Evolutionary conservation across 92 coral and sea anemone genomes (phyloP), one percentile per base, ranked within the genome.

Genomic region (Diadumene lineata): DNA sequence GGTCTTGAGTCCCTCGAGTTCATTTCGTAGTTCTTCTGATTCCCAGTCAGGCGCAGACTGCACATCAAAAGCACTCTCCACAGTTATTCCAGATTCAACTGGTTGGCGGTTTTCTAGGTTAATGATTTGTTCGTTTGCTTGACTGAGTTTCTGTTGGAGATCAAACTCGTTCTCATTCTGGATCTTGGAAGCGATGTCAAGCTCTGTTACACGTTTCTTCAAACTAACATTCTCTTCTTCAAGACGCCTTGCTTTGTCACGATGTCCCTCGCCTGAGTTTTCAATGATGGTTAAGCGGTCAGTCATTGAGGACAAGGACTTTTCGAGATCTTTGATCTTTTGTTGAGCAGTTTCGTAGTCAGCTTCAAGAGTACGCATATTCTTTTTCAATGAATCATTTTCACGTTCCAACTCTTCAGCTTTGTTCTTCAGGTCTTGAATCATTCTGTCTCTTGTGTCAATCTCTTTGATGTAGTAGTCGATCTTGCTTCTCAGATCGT

Each of bases 281-380:
- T 96, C 99, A 30, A 96, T 87, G 56, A 91, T 74, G 15, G 84
- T 74, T 17, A 81, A 81, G 43, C 88, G 83, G 56, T 92, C 97
- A 19, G 88, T 96, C 56, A 91, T 75, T 19, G 97, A 87, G 3
- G 81, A 65, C 62, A 85, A 81, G 1, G 85, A 76, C 46, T 86
- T 92, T 64, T 96, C 99, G 43, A 87, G 73, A 60, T 89, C 89
- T 31, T 84, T 84, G 71, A 86, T 89, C 73, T 92, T 96, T 78
- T 89, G 96, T 31, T 84, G 89, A 29, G 93, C 91, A 43, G 89
- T 80, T 60, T 96, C 99, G 69, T 89, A 84, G 43, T 96, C 99
- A 31, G 82, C 91, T 53, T 96, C 94, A 34, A 96, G 66, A 73
- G 92, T 86, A 51, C 92, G 85, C 93, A 96, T 74, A 85, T 96